These are phyloP conservation scores for Tenthredo distinguenda DNA, from an alignment of 2,888 invertebrate genomes.

Conservation along the genomic window DNA sequence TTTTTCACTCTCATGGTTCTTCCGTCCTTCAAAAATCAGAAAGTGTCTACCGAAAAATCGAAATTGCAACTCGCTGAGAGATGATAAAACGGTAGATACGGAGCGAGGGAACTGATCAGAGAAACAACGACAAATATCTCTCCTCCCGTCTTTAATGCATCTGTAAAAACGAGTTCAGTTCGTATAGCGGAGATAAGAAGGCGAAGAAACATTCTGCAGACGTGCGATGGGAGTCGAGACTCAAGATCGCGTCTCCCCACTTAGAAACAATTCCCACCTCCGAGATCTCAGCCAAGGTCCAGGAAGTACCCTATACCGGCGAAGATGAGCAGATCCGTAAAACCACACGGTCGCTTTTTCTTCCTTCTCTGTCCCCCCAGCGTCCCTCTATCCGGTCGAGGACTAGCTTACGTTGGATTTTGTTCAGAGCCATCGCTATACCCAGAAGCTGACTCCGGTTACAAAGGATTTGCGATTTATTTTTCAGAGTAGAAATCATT, in stretches of 20 bases:
- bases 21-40: neutral
- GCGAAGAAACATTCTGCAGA: neutral
- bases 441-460: neutral
- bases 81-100: neutral
- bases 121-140: neutral
- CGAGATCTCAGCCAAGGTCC: neutral
- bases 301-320: constrained; percentile 27
- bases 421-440: neutral
- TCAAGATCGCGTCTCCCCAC: neutral
- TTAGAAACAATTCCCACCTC: neutral
- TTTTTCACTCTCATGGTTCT: neutral
- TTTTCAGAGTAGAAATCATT: neutral
- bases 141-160: constrained; percentile 33
- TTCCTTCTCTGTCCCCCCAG: neutral
- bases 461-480: neutral
- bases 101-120: neutral
- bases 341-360: constrained; percentile 30
- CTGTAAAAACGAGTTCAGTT: constrained; percentile 46
- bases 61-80: neutral
- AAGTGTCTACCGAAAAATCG: neutral
- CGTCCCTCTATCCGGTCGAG: neutral
- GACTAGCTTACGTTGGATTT: neutral
- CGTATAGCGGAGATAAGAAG: constrained; percentile 41
- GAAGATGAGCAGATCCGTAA: constrained; percentile 32
- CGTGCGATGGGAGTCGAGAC: constrained; percentile 34